Evolutionary conservation across 2,888 invertebrate species (phyloP), one percentile per base, ranked within the genome.

Genomic region (Phaonia tiefii): DNA sequence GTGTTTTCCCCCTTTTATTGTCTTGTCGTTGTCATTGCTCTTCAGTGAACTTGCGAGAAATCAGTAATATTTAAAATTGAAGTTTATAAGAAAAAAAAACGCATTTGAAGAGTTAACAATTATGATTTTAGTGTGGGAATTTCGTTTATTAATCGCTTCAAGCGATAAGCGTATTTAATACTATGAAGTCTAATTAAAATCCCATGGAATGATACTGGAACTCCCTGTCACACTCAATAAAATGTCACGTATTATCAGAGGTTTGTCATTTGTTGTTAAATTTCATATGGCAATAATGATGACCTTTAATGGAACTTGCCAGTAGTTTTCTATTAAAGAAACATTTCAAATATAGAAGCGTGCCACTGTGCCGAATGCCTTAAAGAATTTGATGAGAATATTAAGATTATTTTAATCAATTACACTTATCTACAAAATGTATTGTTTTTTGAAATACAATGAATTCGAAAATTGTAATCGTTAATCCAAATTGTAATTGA

Each of bases 351-450:
- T 7, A 39, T 42, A 13, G 63, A 42, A 42, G 63, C 39, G 63
- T 63, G 63, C 63, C 63, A 42, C 63, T 63, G 63, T 63, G 20
- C 54, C 31, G 31, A 31, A 31, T 31, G 31, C 4, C 31, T 5
- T 31, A 8, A 31, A 5, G 31, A 31, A 31, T 31, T 31, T 31
- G 31, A 31, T 31, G 8, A 31, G 31, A 31, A 31, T 31, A n/a
- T n/a, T n/a, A 31, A 31, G 8, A 31, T 31, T 31, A n/a, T n/a
- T n/a, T n/a, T n/a, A n/a, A n/a, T n/a, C n/a, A 31, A 31, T 31
- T 5, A 31, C 31, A 31, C 31, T 31, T 3, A 8, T 31, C 31
- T 5, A 31, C 31, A 8, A 31, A 3, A 31, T n/a, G n/a, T n/a
- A n/a, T n/a, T n/a, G n/a, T n/a, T n/a, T n/a, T n/a, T n/a, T n/a